A percentile compares a stretch with the other conserved stretches of the same genome.
These are phyloP conservation scores for Pardalotus punctatus DNA, from an alignment of 2,113 vertebrate genomes.

Conservation along the genomic window DNA sequence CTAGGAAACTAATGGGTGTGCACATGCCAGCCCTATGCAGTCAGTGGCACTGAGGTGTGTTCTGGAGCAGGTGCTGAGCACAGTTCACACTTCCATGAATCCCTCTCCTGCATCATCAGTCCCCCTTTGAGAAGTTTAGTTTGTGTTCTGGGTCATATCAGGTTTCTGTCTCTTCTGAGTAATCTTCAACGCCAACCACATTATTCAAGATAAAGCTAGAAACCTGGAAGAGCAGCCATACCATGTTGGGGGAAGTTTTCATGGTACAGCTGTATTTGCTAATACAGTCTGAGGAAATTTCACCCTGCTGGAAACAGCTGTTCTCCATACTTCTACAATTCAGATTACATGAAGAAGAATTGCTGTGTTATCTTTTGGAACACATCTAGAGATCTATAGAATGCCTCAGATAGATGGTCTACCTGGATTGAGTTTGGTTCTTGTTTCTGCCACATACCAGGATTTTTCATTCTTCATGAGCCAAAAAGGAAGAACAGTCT, in stretches of 20 bases:
- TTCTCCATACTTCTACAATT: background rate
- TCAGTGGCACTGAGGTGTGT: background rate
- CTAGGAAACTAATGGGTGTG: background rate
- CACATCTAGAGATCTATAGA: background rate
- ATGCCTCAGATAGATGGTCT: background rate
- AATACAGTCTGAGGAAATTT: background rate
- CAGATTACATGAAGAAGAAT: background rate
- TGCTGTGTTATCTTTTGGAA: background rate
- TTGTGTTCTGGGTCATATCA: background rate
- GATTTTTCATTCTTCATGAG: background rate
- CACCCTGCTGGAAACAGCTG: background rate
- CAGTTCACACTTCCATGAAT: background rate
- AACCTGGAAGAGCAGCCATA: background rate
- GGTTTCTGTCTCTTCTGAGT: background rate
- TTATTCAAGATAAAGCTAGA: background rate
- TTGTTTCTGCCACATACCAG: background rate
- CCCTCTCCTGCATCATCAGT: background rate
- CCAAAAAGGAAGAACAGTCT: background rate
- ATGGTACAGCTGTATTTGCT: background rate
- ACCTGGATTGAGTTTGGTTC: background rate
- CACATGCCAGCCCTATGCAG: accelerated
- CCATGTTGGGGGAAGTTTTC: background rate
- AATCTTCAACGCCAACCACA: background rate
- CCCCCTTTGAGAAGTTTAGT: background rate
- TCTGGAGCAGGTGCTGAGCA: background rate